Percentiles rank a stretch among this genome's conserved stretches.
These are phyloP conservation scores for Laodelphax striatellus DNA, from an alignment of 1,140 invertebrate species.

Conservation along the genomic window DNA sequence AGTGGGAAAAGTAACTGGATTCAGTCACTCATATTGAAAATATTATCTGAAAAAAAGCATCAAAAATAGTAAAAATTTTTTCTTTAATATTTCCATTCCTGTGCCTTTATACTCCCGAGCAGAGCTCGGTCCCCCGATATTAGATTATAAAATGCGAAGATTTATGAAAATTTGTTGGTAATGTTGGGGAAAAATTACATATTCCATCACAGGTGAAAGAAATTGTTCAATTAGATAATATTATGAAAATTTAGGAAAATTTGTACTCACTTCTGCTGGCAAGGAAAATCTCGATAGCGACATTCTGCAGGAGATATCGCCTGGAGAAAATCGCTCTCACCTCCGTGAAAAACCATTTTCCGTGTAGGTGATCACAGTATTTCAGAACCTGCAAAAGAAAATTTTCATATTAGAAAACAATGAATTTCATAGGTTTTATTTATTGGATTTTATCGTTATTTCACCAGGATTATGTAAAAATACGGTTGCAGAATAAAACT, in stretches of 20 bases:
- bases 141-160: too few relatives aligned
- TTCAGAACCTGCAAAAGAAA: constrained; percentile 66
- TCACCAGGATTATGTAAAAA: not conserved
- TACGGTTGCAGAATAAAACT: not conserved
- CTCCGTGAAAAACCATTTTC: constrained; percentile 99
- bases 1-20: too few relatives aligned
- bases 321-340: constrained; percentile 96
- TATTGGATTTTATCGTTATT: not conserved
- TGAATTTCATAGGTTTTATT: not conserved
- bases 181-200: too few relatives aligned
- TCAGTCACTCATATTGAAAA: too few relatives aligned
- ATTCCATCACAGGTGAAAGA: too few relatives aligned
- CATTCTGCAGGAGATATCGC: constrained; percentile 91
- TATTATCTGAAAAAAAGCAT: too few relatives aligned
- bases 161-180: too few relatives aligned
- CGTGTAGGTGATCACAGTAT: constrained; percentile 95
- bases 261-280: constrained; percentile 87
- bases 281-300: constrained; percentile 96
- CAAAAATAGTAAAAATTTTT: too few relatives aligned
- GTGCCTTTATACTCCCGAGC: too few relatives aligned
- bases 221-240: too few relatives aligned
- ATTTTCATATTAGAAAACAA: not conserved
- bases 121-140: too few relatives aligned
- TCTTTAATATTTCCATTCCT: too few relatives aligned
- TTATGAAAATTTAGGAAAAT: not conserved